Conservation (phyloP, 2,797 vertebrate species). For the Poecile montanus region DNA sequence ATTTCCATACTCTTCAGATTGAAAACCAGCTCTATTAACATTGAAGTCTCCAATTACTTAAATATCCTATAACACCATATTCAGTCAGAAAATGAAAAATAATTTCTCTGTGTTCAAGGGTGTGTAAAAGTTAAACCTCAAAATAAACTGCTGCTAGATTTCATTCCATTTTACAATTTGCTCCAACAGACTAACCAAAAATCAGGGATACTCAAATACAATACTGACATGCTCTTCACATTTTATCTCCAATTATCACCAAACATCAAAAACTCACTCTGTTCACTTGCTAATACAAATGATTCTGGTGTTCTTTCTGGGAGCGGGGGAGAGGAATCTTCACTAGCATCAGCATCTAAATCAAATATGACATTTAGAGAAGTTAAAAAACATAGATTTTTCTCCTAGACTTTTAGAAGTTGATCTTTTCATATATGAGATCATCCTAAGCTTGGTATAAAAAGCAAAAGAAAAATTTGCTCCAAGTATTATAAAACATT, state of each 20-base stretch:
- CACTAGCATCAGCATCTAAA: slow-evolving; percentile 88
- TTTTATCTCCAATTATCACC: neutral
- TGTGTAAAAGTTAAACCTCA: neutral
- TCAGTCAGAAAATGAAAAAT: neutral
- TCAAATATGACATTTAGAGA: slow-evolving; percentile 65
- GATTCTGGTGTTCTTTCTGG: slow-evolving; percentile 94
- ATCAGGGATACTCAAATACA: neutral
- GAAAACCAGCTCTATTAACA: neutral
- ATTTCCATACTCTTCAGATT: neutral
- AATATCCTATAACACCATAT: neutral
- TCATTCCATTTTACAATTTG: neutral
- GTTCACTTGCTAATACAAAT: slow-evolving; percentile 92
- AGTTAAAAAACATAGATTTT: neutral
- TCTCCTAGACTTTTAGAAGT: neutral
- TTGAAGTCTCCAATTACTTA: neutral
- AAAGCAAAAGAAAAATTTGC: neutral
- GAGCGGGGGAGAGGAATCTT: slow-evolving; percentile 91
- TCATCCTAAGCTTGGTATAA: neutral
- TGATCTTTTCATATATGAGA: neutral
- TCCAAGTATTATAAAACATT: neutral
- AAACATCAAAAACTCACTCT: slow-evolving; percentile 66
- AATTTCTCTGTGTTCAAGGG: neutral
- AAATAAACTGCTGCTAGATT: neutral
- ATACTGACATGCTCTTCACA: neutral
- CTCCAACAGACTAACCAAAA: neutral